Conservation (phyloP, 2,113 vertebrate genomes). For the Ophthalmolycus amberensis region DNA sequence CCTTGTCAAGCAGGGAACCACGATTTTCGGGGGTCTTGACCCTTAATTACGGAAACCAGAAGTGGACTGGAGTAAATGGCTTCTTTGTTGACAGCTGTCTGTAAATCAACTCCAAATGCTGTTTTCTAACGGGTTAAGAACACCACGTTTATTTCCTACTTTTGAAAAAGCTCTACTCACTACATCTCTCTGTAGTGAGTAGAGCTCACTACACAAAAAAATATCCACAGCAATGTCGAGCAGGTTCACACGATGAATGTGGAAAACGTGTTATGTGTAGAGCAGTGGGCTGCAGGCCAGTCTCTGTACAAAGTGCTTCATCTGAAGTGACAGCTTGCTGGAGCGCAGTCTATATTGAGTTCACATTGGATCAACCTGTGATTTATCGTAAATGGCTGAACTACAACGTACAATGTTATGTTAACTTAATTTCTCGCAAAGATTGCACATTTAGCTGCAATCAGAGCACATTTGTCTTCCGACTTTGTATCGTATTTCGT, state of each 20-base stretch:
- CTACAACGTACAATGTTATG: conserved; percentile 3
- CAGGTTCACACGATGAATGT: conserved; percentile 27
- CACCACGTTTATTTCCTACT: not conserved
- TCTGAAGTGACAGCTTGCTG: conserved; percentile 26
- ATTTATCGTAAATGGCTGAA: conserved; percentile 11
- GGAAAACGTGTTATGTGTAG: conserved; percentile 11
- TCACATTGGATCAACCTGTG: conserved; percentile 3
- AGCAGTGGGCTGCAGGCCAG: conserved; percentile 27
- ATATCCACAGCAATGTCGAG: not conserved
- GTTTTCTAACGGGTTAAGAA: conserved; percentile 5
- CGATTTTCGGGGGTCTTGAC: not conserved
- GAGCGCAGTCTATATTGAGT: not conserved
- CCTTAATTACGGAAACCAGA: conserved; percentile 17
- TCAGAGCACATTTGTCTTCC: not conserved
- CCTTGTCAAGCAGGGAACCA: not conserved
- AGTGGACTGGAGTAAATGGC: conserved; percentile 1
- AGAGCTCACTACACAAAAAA: not conserved
- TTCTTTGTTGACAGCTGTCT: conserved; percentile 19
- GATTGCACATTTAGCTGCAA: conserved; percentile 6
- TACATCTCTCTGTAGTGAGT: no score
- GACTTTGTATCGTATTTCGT: not conserved
- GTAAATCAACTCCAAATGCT: not conserved
- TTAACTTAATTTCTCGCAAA: conserved; percentile 22
- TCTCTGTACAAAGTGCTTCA: conserved; percentile 16
- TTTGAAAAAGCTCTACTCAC: conserved; percentile 2